Evolutionary conservation across 2,113 vertebrate genomes (phyloP).

Genomic region (Hypomesus transpacificus): DNA sequence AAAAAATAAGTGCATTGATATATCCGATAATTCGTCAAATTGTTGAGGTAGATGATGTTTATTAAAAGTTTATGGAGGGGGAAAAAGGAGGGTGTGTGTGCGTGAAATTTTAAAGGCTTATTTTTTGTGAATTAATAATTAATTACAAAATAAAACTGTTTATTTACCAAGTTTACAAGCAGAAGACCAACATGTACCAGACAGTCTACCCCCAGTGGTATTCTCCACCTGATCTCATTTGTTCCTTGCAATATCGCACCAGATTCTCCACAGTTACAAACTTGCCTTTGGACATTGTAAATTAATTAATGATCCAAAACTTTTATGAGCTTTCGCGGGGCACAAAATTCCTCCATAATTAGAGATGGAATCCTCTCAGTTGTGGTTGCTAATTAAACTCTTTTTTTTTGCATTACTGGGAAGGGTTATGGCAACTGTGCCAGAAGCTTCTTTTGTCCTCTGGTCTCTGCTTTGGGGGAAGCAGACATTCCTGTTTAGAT

Average conservation of each 20-base stretch:
- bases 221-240: not conserved
- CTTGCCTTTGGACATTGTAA: constrained; percentile 45
- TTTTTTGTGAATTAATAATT: not conserved
- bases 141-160: too few relatives aligned
- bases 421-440: constrained; percentile 26
- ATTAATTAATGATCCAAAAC: constrained; percentile 56
- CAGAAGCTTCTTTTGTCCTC: constrained; percentile 23
- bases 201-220: too few relatives aligned
- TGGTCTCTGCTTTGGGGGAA: not conserved
- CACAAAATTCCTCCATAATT: constrained; percentile 50
- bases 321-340: constrained; percentile 36
- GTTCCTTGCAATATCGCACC: not conserved
- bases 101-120: too few relatives aligned
- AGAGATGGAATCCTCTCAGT: constrained; percentile 48
- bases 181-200: too few relatives aligned
- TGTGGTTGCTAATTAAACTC: constrained; percentile 55
- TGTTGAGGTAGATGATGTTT: not conserved
- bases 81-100: too few relatives aligned
- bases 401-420: constrained; percentile 46
- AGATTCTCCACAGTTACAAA: not conserved
- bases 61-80: not conserved
- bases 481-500: not conserved
- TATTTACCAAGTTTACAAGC: too few relatives aligned
- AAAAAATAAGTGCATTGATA: not conserved
- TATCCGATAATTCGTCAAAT: not conserved